phyloP scores from a whole-genome alignment of 2,797 vertebrate genomes.

The Austrolebias charrua region DNA sequence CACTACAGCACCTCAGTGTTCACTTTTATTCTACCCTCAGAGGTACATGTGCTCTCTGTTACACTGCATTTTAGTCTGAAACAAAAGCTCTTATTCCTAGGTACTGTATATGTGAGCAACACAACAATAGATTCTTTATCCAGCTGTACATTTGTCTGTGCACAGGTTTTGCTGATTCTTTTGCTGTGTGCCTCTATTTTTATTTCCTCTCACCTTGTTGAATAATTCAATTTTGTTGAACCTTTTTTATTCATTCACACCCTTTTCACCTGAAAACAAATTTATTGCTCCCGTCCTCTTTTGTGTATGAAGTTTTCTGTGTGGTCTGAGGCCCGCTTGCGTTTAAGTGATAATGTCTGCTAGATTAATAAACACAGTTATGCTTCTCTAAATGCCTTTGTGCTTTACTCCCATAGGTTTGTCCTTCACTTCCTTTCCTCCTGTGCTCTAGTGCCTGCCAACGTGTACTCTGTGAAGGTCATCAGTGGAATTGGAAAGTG shows the following conservation, averaged over 20 bases:
- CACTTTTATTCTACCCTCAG: slow-evolving; percentile 61
- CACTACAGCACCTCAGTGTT: slow-evolving; percentile 56
- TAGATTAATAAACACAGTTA: slow-evolving; percentile 15
- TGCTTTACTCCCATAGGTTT: slow-evolving; percentile 22
- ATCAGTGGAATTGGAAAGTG: slow-evolving; percentile 79
- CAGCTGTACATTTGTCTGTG: slow-evolving; percentile 17
- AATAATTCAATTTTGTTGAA: slow-evolving; percentile 42
- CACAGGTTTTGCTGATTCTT: slow-evolving; percentile 23
- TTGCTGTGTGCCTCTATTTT: slow-evolving; percentile 36
- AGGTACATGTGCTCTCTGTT: slow-evolving; percentile 53
- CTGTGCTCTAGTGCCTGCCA: slow-evolving; percentile 47
- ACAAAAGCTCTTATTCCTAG: slow-evolving; percentile 27
- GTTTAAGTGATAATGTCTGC: slow-evolving; percentile 35
- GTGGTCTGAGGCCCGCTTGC: slow-evolving; percentile 28
- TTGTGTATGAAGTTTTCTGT: slow-evolving; percentile 13
- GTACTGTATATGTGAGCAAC: slow-evolving; percentile 30
- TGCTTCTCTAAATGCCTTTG: slow-evolving; percentile 26
- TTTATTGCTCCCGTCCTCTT: slow-evolving; percentile 18
- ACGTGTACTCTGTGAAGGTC: slow-evolving; percentile 73
- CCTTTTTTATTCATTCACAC: slow-evolving; percentile 33
- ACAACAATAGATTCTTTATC: slow-evolving; percentile 8
- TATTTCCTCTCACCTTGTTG: slow-evolving; percentile 26
- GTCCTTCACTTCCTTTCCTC: slow-evolving; percentile 54
- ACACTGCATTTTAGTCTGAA: slow-evolving; percentile 60
- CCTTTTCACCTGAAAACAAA: slow-evolving; percentile 16